Base-by-base conservation (phyloP, 1,140 invertebrate genomes). In the Linepithema humile region DNA sequence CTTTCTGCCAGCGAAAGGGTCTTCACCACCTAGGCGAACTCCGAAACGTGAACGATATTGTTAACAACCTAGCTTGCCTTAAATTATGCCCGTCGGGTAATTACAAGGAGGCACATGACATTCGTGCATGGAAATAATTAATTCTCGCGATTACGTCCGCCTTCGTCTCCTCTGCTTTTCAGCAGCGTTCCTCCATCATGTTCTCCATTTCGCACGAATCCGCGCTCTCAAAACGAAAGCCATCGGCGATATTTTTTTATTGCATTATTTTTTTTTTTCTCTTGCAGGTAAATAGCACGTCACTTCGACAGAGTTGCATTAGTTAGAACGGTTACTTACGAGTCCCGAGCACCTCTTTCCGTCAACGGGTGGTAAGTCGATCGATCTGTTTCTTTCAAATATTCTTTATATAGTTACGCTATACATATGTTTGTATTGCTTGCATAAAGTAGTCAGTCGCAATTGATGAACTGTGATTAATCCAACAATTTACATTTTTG, bases 51-150 rank as follows among this genome's bases (percentile, higher is more conserved):
- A 88, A 91, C 82, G 89, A 92, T 89, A 92, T 93, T 91, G 91
- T 92, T 94, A 93, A 93, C 90, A 91, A 92, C 90, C 93, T 90
- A 82, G 88, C 85, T 85, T 85, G 91, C 90, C 92, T 91, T 93
- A 90, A 93, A 93, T 94, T 94, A 93, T 93, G 89, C 89, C 91
- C 90, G 88, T 74, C 83, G 90, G 91, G 88, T 93, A 94, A 94
- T 94, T 92, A 94, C 89, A 89, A 90, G 87, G 78, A 92, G 89
- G 90, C 90, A 89, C 90, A 92, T 93, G 92, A 93, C 92, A 93
- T 93, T 93, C 90, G 92, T 92, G 91, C 90, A 91, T 85, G 91
- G 89, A 88, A 91, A 93, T 94, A 93, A 94, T 94, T 94, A 93
- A 94, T 94, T 94, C 92, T 92, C 91, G 85, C 90, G 92, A 94